These are phyloP conservation scores for Eira barbara DNA, from an alignment of 2,113 vertebrate species.

Conservation along the genomic window DNA sequence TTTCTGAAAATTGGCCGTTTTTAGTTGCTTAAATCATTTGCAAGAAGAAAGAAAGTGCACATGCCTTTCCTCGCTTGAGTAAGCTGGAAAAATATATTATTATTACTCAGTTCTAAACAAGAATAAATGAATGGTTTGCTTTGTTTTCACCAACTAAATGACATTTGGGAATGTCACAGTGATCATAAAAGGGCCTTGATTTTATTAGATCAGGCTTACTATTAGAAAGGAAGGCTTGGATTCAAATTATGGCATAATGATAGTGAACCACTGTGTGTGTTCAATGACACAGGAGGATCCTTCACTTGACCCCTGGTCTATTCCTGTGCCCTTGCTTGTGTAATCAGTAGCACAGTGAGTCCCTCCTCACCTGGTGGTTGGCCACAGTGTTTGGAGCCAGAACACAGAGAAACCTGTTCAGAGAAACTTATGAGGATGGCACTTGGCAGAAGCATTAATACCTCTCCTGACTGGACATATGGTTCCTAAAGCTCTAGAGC, in stretches of 20 bases:
- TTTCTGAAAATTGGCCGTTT: neutral
- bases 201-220: neutral
- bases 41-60: neutral
- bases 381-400: neutral
- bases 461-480: neutral
- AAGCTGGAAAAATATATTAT: neutral
- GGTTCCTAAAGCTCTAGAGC: neutral
- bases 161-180: neutral
- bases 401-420: neutral
- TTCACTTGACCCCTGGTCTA: neutral
- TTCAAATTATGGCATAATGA: neutral
- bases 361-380: neutral
- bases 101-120: neutral
- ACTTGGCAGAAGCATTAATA: neutral
- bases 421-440: neutral
- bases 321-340: neutral
- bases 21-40: neutral
- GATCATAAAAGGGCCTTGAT: neutral
- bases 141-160: neutral
- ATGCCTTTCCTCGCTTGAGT: neutral
- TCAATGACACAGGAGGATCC: neutral
- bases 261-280: neutral
- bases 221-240: neutral
- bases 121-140: neutral
- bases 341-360: neutral